Base-by-base conservation (phyloP, 2,113 vertebrate genomes). In the Gobio gobio region DNA sequence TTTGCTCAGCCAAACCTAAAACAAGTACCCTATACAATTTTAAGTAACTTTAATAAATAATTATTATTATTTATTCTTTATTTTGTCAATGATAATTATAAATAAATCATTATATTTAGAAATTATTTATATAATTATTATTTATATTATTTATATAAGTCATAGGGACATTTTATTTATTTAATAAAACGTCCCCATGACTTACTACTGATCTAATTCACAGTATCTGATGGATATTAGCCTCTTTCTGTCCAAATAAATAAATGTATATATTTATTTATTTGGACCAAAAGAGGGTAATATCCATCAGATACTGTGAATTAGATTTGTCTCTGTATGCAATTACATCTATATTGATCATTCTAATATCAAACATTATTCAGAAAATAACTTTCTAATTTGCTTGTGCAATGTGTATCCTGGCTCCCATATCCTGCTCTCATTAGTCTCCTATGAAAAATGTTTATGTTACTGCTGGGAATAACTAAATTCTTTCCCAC, bases 401-500 rank as follows among this genome's bases (percentile, higher is more conserved):
- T 66, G 26, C 6, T 20, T 56, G 54, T 56, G 54, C 7, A 56
- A 20, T 20, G 18, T 36, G 64, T 33, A 18, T 20, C 64, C 64
- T 68, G 29, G 14, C 16, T 66, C 18, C 14, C 26, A 70, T 54
- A 22, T 36, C 29, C 29, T 10, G 20, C 29, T 43, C 40, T 45
- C 68, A 72, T 9, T 10, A 73, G 49, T 43, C 16, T 22, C 66
- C 54, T 56, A 74, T 74, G 18, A 72, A 70, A 83, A 73, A 80
- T 58, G 64, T 20, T 45, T 47, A 3, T 51, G 0, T 51, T 47
- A 74, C 82, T 63, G 56, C 40, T 63, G 82, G 58, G 72, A 77
- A 82, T 33, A 61, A 24, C n/a, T 54, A 77, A 49, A 77, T 82
- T 78, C 49, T 58, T 78, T 86, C 79, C 13, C 51, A 83, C 56